Conservation (phyloP, 2,888 invertebrate species). For the Scaptomyza caliginosa region DNA sequence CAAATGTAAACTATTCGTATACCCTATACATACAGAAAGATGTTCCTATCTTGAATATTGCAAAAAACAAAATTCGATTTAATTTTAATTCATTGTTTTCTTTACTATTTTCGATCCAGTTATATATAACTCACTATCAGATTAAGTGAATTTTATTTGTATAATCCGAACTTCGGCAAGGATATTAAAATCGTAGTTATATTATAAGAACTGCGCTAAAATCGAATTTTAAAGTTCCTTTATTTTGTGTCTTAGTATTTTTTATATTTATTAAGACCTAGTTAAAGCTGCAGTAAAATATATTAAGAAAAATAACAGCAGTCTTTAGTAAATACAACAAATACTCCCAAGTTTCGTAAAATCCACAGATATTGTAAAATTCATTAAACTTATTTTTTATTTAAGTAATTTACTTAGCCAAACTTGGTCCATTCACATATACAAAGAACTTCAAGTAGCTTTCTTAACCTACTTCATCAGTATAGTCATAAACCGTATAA, state of each 20-base stretch:
- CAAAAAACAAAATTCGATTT: background rate
- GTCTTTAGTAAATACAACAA: constrained; percentile 1
- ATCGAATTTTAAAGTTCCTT: background rate
- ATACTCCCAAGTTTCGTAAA: background rate
- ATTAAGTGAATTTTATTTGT: no score
- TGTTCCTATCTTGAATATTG: no score
- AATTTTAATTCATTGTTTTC: background rate
- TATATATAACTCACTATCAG: no score
- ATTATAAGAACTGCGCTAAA: background rate
- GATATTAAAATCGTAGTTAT: background rate
- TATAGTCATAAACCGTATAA: constrained; percentile 10
- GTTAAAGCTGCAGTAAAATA: background rate
- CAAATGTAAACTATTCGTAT: background rate
- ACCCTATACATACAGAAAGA: background rate
- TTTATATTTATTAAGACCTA: background rate
- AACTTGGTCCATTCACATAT: constrained; percentile 10
- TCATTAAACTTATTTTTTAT: constrained; percentile 16
- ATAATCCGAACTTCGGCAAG: constrained; percentile 1
- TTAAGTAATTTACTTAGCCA: constrained; percentile 24
- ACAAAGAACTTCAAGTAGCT: background rate
- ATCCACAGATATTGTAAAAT: background rate
- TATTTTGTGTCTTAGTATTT: constrained; percentile 3
- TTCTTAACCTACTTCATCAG: constrained; percentile 7
- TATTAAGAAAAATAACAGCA: background rate
- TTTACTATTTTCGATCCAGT: no score